Percentiles rank a stretch among this genome's conserved stretches.
Conservation (phyloP, 2,888 invertebrate species). For the Acanthacorydalis orientalis region DNA sequence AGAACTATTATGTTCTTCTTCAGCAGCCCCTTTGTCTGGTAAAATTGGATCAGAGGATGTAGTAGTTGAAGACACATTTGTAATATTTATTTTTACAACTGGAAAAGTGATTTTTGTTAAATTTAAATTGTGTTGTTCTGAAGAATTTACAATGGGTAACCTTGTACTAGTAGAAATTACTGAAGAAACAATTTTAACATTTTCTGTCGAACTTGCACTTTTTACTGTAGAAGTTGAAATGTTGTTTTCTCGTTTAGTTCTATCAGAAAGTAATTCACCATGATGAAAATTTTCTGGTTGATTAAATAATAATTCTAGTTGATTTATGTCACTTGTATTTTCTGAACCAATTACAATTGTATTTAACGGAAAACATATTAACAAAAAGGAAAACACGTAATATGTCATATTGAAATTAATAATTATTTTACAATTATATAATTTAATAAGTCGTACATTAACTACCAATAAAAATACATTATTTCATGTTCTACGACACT, state of each 20-base stretch:
- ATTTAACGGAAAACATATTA: no score
- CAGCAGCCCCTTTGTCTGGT: conserved; percentile 79
- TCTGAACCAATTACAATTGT: neutral
- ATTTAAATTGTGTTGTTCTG: neutral
- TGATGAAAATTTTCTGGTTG: neutral
- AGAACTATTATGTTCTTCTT: conserved; percentile 91
- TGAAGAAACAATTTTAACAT: neutral
- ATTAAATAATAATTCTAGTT: neutral
- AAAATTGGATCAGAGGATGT: conserved; percentile 54
- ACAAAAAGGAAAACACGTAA: no score
- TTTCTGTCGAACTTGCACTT: neutral
- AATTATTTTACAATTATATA: no score
- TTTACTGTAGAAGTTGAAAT: neutral
- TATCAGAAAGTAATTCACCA: neutral
- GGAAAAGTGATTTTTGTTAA: neutral
- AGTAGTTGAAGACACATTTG: conserved; percentile 27
- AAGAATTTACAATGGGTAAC: neutral
- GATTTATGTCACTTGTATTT: neutral
- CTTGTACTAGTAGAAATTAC: no score
- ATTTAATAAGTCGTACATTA: no score
- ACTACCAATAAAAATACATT: no score
- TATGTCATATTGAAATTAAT: no score
- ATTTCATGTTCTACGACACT: no score
- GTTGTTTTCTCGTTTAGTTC: neutral
- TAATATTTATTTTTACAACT: conserved; percentile 17